phyloP scores from a whole-genome alignment of 2,888 invertebrate species.

The Margaritifera margaritifera region DNA sequence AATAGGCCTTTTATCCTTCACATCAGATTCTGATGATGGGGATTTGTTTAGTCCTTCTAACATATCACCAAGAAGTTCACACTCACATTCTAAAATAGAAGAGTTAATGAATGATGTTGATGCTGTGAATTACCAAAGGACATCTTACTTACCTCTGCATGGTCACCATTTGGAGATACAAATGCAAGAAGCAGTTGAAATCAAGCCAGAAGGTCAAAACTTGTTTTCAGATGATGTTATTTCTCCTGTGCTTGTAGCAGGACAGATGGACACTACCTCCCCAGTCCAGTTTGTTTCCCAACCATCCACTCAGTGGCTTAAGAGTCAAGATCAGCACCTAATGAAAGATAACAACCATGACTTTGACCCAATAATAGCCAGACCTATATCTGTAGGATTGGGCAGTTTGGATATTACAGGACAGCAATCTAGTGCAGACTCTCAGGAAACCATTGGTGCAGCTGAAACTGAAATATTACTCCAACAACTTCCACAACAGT shows the following conservation, averaged over 20 bases:
- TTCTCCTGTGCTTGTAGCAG: conserved; percentile 7
- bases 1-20: conserved; percentile 35
- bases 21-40: conserved; percentile 38
- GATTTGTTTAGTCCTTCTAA: conserved; percentile 12
- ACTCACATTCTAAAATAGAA: conserved; percentile 2
- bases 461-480: too few species aligned
- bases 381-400: too few species aligned
- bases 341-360: too few species aligned
- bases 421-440: too few species aligned
- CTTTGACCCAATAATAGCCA: too few species aligned
- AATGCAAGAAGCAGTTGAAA: conserved; percentile 9
- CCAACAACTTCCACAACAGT: too few species aligned
- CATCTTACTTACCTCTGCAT: conserved; percentile 13
- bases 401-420: too few species aligned
- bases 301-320: neutral
- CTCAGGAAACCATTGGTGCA: too few species aligned
- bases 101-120: neutral
- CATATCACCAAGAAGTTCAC: conserved; percentile 28
- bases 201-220: conserved; percentile 16
- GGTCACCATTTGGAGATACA: conserved; percentile 6
- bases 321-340: too few species aligned
- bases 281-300: conserved; percentile 6
- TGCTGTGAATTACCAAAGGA: neutral
- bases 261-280: conserved; percentile 5
- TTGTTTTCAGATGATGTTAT: conserved; percentile 18